Evolutionary conservation across 2,888 invertebrate genomes (phyloP).

Genomic region (Macrophya annulata): DNA sequence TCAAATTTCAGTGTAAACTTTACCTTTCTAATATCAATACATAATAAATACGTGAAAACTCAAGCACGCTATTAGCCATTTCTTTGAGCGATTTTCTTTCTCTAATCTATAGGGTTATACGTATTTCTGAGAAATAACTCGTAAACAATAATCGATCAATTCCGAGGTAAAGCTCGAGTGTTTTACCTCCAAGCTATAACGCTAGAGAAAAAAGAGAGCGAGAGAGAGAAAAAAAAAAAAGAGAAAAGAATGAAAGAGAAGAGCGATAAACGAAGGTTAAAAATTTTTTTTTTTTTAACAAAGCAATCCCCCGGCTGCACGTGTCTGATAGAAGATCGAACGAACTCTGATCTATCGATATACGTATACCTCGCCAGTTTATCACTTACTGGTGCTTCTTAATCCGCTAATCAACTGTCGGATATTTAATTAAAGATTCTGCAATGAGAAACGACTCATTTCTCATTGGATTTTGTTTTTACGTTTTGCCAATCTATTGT

Average conservation of each 20-base stretch:
- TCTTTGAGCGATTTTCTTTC: constrained; percentile 1
- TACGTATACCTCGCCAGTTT: neutral
- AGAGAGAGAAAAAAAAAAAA: neutral
- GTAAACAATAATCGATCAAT: constrained; percentile 42
- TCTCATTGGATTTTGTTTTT: constrained; percentile 23
- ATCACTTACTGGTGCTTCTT: constrained; percentile 13
- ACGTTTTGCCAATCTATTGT: constrained; percentile 18
- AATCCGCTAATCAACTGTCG: constrained; percentile 10
- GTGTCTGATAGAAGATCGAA: neutral
- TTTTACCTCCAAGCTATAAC: neutral
- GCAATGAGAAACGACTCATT: constrained; percentile 35
- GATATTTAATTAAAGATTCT: constrained; percentile 32
- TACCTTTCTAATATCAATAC: no score
- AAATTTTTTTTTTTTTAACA: constrained; percentile 14
- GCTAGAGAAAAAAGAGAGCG: neutral
- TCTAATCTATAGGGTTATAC: neutral
- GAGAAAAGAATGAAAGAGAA: neutral
- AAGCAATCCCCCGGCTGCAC: constrained; percentile 35
- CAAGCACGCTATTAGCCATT: constrained; percentile 7
- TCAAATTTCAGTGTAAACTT: neutral
- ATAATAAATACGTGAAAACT: neutral
- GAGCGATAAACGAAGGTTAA: constrained; percentile 32
- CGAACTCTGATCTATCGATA: neutral
- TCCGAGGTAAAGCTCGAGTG: constrained; percentile 9
- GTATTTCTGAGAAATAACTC: neutral